phyloP scores from a whole-genome alignment of 2,797 vertebrate genomes.

The Microchirus variegatus region DNA sequence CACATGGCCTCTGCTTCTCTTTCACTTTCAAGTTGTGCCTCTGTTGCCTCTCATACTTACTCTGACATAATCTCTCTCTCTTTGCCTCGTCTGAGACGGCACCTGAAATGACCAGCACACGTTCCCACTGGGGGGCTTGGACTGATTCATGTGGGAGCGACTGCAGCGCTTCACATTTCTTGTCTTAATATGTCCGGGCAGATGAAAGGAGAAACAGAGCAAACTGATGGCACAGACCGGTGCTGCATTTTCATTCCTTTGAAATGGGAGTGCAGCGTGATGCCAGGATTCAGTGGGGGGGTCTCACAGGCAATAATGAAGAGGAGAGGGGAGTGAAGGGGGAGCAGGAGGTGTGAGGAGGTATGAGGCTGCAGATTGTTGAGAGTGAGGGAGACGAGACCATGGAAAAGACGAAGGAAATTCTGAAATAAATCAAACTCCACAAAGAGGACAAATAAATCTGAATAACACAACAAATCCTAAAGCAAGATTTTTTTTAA shows the following conservation, averaged over 20 bases:
- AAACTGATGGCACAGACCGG: conserved; percentile 66
- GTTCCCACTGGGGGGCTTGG: conserved; percentile 58
- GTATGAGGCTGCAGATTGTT: conserved; percentile 35
- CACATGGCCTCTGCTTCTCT: conserved; percentile 11
- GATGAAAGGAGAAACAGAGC: conserved; percentile 65
- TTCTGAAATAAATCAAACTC: not conserved
- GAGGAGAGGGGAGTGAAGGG: conserved; percentile 39
- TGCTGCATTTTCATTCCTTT: conserved; percentile 68
- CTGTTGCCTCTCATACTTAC: conserved; percentile 20
- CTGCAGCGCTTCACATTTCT: conserved; percentile 60
- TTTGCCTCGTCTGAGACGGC: conserved; percentile 22
- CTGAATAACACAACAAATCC: not conserved
- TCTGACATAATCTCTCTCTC: conserved; percentile 6
- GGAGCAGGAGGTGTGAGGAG: conserved; percentile 19
- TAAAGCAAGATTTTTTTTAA: no score
- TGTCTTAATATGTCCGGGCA: conserved; percentile 68
- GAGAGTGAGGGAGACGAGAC: conserved; percentile 5
- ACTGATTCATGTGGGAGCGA: conserved; percentile 62
- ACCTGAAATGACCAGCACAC: conserved; percentile 68
- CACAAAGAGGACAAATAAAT: not conserved
- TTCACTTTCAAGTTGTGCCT: conserved; percentile 17
- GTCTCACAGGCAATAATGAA: conserved; percentile 63
- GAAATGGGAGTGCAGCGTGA: conserved; percentile 55
- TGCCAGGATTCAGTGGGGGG: conserved; percentile 68
- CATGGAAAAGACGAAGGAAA: conserved; percentile 16